A percentile compares a stretch with the other conserved stretches of the same genome.
Evolutionary conservation across 1,140 invertebrate species (phyloP).

Genomic region (Gryllus bimaculatus): DNA sequence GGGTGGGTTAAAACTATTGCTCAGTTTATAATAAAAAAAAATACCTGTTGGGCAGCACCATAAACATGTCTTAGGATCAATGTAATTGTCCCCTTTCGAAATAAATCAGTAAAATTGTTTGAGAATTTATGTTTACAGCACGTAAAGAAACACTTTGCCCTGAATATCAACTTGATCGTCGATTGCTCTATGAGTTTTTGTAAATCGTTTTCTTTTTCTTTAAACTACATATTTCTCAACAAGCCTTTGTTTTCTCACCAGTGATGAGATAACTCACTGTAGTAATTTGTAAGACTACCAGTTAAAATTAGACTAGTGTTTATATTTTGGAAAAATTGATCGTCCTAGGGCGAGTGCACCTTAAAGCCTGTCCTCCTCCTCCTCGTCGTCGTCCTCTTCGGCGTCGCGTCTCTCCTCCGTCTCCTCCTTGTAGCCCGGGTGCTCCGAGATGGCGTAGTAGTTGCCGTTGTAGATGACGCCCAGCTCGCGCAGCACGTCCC

Average conservation of each 20-base stretch:
- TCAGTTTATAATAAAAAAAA: slow-evolving; percentile 16
- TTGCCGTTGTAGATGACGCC: slow-evolving; percentile 92
- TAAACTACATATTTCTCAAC: neutral
- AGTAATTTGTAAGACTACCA: neutral
- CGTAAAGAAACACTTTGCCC: neutral
- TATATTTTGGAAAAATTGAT: slow-evolving; percentile 2
- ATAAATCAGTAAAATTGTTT: neutral
- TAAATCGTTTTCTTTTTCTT: neutral
- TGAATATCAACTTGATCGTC: slow-evolving; percentile 13
- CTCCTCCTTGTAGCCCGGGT: slow-evolving; percentile 82
- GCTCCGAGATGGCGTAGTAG: slow-evolving; percentile 89
- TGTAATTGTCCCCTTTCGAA: neutral
- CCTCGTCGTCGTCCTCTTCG: slow-evolving; percentile 65
- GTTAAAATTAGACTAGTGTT: neutral
- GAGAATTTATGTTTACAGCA: neutral
- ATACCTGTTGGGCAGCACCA: slow-evolving; percentile 7
- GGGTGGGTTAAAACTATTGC: slow-evolving; percentile 18
- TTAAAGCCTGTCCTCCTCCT: slow-evolving; percentile 62
- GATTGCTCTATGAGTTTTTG: slow-evolving; percentile 14
- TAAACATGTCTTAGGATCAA: slow-evolving; percentile 8
- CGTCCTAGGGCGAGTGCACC: neutral
- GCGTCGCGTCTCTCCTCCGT: slow-evolving; percentile 71
- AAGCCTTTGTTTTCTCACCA: neutral
- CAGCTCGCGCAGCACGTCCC: slow-evolving; percentile 77
- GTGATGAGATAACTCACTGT: neutral